Percentiles rank a stretch among this genome's conserved stretches.
phyloP scores from a whole-genome alignment of 2,113 vertebrate genomes.

The Takifugu bimaculatus region DNA sequence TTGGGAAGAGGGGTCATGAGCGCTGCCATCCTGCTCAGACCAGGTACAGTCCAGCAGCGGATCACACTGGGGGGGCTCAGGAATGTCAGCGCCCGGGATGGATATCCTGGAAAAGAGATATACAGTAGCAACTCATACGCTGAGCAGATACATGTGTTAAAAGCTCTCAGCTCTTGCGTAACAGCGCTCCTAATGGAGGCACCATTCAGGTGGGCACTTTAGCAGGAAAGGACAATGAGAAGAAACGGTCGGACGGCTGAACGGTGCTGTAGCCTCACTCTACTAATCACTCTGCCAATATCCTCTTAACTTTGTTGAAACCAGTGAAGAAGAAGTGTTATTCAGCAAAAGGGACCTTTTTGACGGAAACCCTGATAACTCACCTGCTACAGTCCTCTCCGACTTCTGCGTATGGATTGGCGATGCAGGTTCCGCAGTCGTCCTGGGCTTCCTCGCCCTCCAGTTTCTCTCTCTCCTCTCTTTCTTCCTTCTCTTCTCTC shows the following conservation, averaged over 20 bases:
- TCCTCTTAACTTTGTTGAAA: too few species aligned
- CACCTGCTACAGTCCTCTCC: conserved; percentile 63
- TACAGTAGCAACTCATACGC: too few species aligned
- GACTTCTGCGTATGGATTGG: conserved; percentile 60
- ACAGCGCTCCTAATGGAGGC: too few species aligned
- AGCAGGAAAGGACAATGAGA: too few species aligned
- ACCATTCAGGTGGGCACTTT: too few species aligned
- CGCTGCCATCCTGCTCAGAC: conserved; percentile 41
- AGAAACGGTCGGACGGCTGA: too few species aligned
- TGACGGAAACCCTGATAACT: not conserved
- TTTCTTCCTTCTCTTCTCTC: conserved; percentile 69
- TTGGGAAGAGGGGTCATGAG: conserved; percentile 26
- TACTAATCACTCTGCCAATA: too few species aligned
- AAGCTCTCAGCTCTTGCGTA: not conserved
- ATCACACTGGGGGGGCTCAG: conserved; percentile 52
- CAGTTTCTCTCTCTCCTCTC: conserved; percentile 35
- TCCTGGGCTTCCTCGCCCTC: conserved; percentile 53
- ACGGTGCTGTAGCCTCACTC: too few species aligned
- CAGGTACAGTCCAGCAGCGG: conserved; percentile 47
- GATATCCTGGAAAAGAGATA: conserved; percentile 24
- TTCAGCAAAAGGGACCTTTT: too few species aligned
- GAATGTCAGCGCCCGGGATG: conserved; percentile 21
- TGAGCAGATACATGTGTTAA: not conserved
- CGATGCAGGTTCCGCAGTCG: conserved; percentile 47
- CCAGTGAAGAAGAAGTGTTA: too few species aligned